These are phyloP conservation scores for Phymatocera aterrima DNA, from an alignment of 2,888 invertebrate species.

Conservation along the genomic window DNA sequence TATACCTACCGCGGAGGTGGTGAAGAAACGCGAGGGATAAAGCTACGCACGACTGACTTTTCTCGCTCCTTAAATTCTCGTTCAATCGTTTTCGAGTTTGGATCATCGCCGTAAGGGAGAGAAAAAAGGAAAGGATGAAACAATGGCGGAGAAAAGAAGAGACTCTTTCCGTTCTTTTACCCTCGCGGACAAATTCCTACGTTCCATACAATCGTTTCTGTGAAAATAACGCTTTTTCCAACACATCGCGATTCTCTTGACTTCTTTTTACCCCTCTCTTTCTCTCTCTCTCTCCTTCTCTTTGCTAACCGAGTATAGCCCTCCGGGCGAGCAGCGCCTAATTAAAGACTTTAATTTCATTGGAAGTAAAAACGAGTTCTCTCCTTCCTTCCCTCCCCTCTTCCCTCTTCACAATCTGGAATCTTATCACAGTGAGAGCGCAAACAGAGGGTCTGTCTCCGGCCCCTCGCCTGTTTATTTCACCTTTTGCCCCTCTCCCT, in stretches of 20 bases:
- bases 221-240: background rate
- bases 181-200: background rate
- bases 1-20: constrained; percentile 16
- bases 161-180: background rate
- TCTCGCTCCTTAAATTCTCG: constrained; percentile 34
- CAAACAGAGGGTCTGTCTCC: constrained; percentile 34
- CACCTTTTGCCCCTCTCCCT: constrained; percentile 8
- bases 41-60: constrained; percentile 26
- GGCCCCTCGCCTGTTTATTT: constrained; percentile 1
- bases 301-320: background rate
- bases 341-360: constrained; percentile 44
- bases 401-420: constrained; percentile 37
- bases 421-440: constrained; percentile 30
- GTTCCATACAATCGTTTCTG: constrained; percentile 14
- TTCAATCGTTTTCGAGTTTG: constrained; percentile 36
- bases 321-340: background rate
- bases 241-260: background rate
- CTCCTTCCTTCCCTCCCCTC: no score
- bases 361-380: constrained; percentile 35
- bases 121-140: background rate
- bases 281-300: background rate
- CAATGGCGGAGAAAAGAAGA: background rate
- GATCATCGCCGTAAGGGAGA: background rate
- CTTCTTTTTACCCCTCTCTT: background rate
- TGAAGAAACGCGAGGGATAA: background rate